Evolutionary conservation across 2,888 invertebrate species (phyloP), one percentile per base, ranked within the genome.

Genomic region (Dusona sp.): DNA sequence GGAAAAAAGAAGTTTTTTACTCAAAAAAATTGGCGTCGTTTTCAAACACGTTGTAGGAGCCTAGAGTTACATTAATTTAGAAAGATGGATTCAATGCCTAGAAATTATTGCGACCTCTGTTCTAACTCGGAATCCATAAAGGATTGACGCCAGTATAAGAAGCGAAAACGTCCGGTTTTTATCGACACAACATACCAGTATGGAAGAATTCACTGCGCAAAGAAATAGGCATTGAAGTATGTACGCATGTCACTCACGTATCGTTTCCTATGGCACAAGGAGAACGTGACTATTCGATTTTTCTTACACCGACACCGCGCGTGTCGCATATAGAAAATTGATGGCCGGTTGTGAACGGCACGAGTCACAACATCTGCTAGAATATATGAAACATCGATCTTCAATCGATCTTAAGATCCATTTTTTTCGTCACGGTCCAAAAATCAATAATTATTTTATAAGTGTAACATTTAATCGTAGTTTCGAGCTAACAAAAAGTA

Each of bases 201-300:
- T n/a, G 78, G 61, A 57, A 70, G 51, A 61, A 61, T 51, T 64
- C 16, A 45, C 33, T 22, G 67, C 67, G 54, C 65, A 51, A 74
- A 67, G 74, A 73, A 74, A 67, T 38, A 42, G 29, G 19, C 42
- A 70, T 65, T 65, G 42, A 67, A 22, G 54, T 36, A 68, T 25
- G 80, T 80, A 81, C 65, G 85, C 72, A 83, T 86, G 83, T 77
- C 45, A 73, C 79, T 86, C 86, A 86, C 86, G 86, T 86, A 80
- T 73, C 80, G 70, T 72, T 65, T 74, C 61, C 64, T 79, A 84
- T 85, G 79, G 79, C 75, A 61, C 79, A 36, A 25, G 22, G 38
- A 36, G 65, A 81, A 86, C 88, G 88, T 88, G 88, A 88, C 88
- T 87, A 85, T 84, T 75, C 78, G 83, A 88, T 87, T 86, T 80